A percentile compares a stretch with the other conserved stretches of the same genome.
Conservation (phyloP, 2,113 vertebrate genomes). For the Rhynchomys soricoides region DNA sequence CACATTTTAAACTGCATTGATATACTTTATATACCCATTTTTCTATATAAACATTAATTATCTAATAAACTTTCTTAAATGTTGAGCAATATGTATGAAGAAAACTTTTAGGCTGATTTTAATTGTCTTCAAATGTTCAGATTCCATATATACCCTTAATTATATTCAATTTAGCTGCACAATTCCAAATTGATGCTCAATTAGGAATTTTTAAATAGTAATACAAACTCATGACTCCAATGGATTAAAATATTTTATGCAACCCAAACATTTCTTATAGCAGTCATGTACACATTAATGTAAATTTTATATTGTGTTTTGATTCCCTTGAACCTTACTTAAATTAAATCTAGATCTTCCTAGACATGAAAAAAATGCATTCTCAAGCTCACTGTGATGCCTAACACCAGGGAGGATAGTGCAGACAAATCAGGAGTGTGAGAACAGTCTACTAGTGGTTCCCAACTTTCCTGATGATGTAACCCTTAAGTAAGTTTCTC, state of each 20-base stretch:
- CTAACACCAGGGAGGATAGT: too few relatives aligned
- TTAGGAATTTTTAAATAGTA: slow-evolving; percentile 13
- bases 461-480: not conserved
- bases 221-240: slow-evolving; percentile 14
- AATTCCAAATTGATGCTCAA: slow-evolving; percentile 15
- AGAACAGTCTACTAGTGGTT: not conserved
- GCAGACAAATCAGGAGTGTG: not conserved
- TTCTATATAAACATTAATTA: slow-evolving; percentile 10
- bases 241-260: not conserved
- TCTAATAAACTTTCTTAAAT: slow-evolving; percentile 24
- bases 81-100: slow-evolving; percentile 40
- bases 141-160: not conserved
- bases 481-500: not conserved
- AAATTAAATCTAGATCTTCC: slow-evolving; percentile 15
- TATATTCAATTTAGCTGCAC: not conserved
- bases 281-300: not conserved
- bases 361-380: not conserved
- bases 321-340: not conserved
- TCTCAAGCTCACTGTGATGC: not conserved
- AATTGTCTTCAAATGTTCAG: slow-evolving; percentile 40
- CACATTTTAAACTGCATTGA: slow-evolving; percentile 48
- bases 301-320: slow-evolving; percentile 11
- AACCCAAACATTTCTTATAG: not conserved
- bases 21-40: slow-evolving; percentile 7
- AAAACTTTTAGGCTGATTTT: slow-evolving; percentile 26